Evolutionary conservation across 2,113 vertebrate species (phyloP).

Genomic region (Pipa parva): DNA sequence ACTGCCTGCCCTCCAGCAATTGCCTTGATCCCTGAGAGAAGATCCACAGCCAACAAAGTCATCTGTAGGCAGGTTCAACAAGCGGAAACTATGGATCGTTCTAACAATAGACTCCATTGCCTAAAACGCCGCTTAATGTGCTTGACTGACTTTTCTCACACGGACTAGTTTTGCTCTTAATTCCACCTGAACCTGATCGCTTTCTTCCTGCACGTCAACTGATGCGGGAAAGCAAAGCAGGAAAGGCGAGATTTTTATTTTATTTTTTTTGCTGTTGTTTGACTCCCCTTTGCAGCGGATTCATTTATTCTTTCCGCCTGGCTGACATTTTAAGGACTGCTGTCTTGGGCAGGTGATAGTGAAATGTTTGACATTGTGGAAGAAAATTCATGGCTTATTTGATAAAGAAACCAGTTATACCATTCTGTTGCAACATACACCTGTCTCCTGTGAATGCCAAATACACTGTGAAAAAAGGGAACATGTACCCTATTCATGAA

Average conservation of each 20-base stretch:
- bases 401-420: neutral
- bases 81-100: slow-evolving; percentile 30
- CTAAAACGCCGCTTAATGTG: neutral
- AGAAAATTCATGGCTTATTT: neutral
- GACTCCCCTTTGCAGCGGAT: neutral
- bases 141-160: slow-evolving; percentile 28
- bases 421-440: no score
- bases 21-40: neutral
- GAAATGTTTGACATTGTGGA: neutral
- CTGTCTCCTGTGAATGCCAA: no score
- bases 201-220: slow-evolving; percentile 7
- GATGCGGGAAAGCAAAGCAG: neutral
- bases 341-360: neutral
- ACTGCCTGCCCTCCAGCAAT: no score
- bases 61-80: slow-evolving; percentile 22
- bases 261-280: neutral
- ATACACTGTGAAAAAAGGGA: no score
- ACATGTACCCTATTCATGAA: no score
- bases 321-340: neutral
- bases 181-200: slow-evolving; percentile 24
- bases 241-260: neutral
- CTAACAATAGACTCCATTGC: slow-evolving; percentile 23
- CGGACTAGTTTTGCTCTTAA: slow-evolving; percentile 11
- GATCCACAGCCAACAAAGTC: slow-evolving; percentile 21
- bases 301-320: slow-evolving; percentile 6